phyloP scores from a whole-genome alignment of 2,113 vertebrate species.

The Albula glossodonta region DNA sequence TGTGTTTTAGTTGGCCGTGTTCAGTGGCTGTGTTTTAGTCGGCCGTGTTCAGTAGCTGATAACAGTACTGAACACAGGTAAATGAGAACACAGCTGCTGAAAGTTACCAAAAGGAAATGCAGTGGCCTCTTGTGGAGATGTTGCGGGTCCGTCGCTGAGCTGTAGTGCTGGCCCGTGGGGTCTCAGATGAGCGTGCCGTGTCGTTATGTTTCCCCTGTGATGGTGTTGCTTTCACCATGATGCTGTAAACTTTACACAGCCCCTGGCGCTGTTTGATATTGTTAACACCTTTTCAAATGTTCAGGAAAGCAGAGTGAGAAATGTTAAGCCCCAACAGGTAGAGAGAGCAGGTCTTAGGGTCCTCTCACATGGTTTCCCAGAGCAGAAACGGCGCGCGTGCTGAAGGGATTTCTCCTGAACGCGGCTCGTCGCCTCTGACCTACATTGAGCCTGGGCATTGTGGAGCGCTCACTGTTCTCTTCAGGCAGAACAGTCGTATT shows the following conservation, averaged over 20 bases:
- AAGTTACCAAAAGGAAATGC: too few relatives aligned
- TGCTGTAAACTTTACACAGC: background rate
- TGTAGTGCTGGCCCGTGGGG: too few relatives aligned
- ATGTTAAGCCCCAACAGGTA: background rate
- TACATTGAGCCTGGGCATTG: conserved; percentile 1
- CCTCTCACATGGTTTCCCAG: conserved; percentile 19
- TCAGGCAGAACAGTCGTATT: conserved; percentile 58
- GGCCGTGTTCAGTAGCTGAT: too few relatives aligned
- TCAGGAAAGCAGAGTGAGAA: background rate
- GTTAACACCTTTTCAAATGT: background rate
- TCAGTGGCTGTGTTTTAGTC: too few relatives aligned
- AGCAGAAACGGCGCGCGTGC: conserved; percentile 32
- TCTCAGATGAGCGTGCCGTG: background rate
- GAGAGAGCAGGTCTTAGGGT: background rate
- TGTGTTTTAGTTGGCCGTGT: too few relatives aligned
- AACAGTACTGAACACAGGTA: too few relatives aligned
- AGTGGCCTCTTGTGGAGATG: too few relatives aligned
- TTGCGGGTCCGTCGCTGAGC: too few relatives aligned
- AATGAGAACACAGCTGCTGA: too few relatives aligned
- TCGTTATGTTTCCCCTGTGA: background rate
- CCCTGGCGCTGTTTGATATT: background rate
- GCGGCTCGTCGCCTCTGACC: conserved; percentile 34
- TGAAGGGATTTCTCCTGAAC: conserved; percentile 34
- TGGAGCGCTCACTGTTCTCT: conserved; percentile 28
- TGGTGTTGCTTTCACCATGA: background rate